These are phyloP conservation scores for Xenopus laevis DNA, from an alignment of 2,113 vertebrate genomes.

Conservation along the genomic window DNA sequence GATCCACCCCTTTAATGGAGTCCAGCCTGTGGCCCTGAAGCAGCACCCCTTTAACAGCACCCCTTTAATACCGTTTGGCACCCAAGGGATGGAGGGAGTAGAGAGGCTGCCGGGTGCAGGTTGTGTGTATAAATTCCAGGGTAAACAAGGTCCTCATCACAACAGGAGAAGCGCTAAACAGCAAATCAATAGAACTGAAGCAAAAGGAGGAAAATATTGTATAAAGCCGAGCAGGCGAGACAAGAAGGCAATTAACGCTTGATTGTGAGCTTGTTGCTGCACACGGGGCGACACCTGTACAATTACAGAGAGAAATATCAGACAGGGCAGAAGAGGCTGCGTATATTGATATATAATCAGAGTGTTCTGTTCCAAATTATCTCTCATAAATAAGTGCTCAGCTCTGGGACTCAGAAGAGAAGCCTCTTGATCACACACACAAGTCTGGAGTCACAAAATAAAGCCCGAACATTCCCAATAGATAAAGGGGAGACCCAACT, in stretches of 20 bases:
- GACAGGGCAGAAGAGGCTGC: slow-evolving; percentile 6
- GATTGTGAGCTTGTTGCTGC: slow-evolving; percentile 30
- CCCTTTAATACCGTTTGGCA: too few species aligned
- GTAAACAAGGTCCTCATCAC: too few species aligned
- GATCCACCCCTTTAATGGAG: too few species aligned
- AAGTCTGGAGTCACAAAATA: not conserved
- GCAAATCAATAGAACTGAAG: not conserved
- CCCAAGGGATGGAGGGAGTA: too few species aligned
- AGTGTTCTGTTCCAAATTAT: slow-evolving; percentile 42
- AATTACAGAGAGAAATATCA: slow-evolving; percentile 40
- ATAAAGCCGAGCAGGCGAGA: not conserved
- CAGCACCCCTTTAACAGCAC: too few species aligned
- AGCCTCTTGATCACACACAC: slow-evolving; percentile 20
- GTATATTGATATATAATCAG: slow-evolving; percentile 32
- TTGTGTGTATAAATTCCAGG: too few species aligned
- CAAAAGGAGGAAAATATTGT: not conserved
- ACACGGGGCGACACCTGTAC: slow-evolving; percentile 24
- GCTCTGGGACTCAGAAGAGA: not conserved
- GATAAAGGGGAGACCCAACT: too few species aligned
- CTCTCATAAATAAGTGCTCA: slow-evolving; percentile 34
- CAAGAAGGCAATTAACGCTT: slow-evolving; percentile 34
- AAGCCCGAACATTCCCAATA: too few species aligned
- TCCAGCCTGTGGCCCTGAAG: too few species aligned
- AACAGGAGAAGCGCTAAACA: not conserved
- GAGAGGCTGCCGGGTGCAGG: too few species aligned